Conservation (phyloP, 2,113 vertebrate genomes). For the Leptodactylus fuscus region DNA sequence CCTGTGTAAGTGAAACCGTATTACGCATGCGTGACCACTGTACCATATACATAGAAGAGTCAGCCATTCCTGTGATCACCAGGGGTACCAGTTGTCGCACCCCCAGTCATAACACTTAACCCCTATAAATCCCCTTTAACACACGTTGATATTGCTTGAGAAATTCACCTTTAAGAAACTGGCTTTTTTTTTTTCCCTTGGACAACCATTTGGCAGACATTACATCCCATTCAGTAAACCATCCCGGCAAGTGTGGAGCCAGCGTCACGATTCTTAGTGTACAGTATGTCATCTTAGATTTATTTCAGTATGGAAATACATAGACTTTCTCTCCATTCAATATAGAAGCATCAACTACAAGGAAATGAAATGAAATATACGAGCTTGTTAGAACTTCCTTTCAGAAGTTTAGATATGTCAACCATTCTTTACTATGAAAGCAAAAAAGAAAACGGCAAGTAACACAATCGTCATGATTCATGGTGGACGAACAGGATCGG, state of each 20-base stretch:
- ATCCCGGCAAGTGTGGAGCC: no score
- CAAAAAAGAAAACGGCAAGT: conserved; percentile 17
- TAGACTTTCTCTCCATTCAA: conserved; percentile 32
- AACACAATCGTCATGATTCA: conserved; percentile 38
- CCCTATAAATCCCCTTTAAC: no score
- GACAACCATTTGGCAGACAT: no score
- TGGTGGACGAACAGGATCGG: conserved; percentile 30
- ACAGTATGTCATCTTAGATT: conserved; percentile 12
- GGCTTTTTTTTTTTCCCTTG: background rate
- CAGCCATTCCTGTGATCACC: no score
- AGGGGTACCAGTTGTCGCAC: no score
- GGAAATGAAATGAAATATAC: conserved; percentile 32
- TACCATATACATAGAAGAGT: no score
- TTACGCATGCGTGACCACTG: no score
- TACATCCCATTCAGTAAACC: background rate
- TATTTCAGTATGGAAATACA: conserved; percentile 44
- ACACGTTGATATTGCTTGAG: no score
- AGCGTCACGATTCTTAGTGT: background rate
- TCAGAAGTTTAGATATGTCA: conserved; percentile 31
- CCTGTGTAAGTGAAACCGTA: no score
- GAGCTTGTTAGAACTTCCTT: conserved; percentile 5
- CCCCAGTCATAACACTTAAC: no score
- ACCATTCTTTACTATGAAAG: conserved; percentile 35
- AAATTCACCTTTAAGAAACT: no score
- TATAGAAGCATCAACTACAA: conserved; percentile 35